Evolutionary conservation across 2,113 vertebrate species (phyloP).

Genomic region (Petaurus breviceps): DNA sequence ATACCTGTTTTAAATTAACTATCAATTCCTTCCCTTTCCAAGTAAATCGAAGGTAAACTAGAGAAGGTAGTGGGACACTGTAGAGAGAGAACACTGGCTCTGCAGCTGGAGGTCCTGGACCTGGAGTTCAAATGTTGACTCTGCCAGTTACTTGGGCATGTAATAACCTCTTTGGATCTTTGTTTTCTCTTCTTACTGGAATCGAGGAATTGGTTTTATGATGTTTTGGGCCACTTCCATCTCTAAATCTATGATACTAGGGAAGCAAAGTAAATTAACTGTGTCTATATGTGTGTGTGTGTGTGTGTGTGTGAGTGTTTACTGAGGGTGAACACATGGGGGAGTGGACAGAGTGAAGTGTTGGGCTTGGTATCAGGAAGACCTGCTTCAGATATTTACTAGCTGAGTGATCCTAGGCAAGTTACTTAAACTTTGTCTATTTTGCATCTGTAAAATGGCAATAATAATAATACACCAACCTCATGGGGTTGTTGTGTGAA

Average conservation of each 20-base stretch:
- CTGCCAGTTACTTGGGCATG: not conserved
- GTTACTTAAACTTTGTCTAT: not conserved
- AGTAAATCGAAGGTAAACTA: not conserved
- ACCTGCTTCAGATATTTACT: not conserved
- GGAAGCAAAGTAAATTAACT: not conserved
- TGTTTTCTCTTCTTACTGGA: not conserved
- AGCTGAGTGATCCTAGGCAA: not conserved
- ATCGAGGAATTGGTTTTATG: not conserved
- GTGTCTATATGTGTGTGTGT: not conserved
- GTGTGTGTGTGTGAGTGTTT: not conserved
- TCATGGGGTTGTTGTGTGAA: rapidly evolving
- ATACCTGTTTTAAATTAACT: not conserved
- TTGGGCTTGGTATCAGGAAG: not conserved
- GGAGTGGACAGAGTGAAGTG: not conserved
- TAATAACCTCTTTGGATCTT: not conserved
- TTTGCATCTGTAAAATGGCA: not conserved
- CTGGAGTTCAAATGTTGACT: not conserved
- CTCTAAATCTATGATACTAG: not conserved
- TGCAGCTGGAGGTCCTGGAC: not conserved
- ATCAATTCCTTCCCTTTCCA: not conserved
- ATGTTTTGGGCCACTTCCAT: not conserved
- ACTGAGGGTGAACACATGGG: rapidly evolving
- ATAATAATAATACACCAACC: not conserved
- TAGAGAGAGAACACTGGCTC: not conserved
- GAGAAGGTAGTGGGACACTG: not conserved